These are phyloP conservation scores for Tenthredo scrophulariae DNA, from an alignment of 2,888 invertebrate genomes.

Conservation along the genomic window DNA sequence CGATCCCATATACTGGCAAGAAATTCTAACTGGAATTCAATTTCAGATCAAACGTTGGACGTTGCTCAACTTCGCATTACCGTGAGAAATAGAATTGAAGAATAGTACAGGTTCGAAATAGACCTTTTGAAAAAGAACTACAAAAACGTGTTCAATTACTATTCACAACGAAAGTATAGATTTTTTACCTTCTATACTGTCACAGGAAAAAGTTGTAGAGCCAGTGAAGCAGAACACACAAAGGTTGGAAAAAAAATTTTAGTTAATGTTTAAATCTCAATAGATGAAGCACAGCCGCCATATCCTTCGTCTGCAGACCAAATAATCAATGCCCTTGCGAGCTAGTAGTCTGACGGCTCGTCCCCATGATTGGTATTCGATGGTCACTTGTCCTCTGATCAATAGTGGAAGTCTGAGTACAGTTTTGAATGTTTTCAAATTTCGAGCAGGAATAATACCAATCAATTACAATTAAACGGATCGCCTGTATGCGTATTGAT, in stretches of 20 bases:
- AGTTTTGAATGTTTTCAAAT: neutral
- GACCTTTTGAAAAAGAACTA: neutral
- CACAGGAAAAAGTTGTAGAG: neutral
- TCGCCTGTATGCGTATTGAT: neutral
- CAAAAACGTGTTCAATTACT: neutral
- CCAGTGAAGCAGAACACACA: neutral
- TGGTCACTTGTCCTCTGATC: neutral
- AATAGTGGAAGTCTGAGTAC: slow-evolving; percentile 4
- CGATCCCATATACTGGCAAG: neutral
- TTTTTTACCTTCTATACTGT: neutral
- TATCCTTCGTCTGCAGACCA: neutral
- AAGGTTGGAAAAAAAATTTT: neutral
- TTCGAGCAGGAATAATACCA: neutral
- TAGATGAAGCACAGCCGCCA: neutral
- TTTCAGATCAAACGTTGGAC: slow-evolving; percentile 18
- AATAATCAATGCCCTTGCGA: neutral
- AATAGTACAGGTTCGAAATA: neutral
- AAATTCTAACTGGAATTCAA: slow-evolving; percentile 27
- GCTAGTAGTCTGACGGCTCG: neutral
- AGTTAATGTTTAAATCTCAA: neutral
- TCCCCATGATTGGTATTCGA: neutral
- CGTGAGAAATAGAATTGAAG: neutral
- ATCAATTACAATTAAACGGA: neutral
- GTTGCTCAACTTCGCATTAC: neutral
- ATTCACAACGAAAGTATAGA: neutral